Conservation (phyloP, 2,888 invertebrate species). For the Saturnia japonica region DNA sequence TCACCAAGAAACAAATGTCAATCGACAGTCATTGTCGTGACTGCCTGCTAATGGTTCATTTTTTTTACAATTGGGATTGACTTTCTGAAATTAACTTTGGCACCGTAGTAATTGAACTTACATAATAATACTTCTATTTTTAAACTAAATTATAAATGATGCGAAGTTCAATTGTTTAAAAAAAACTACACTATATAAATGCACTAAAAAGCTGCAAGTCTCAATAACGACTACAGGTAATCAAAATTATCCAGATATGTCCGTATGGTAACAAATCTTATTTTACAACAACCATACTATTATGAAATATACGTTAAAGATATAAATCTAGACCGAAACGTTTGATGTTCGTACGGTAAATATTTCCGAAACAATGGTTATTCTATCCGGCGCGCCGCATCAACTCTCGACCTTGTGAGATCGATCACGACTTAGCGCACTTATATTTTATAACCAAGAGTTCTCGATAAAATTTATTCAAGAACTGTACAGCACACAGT, state of each 20-base stretch:
- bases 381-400: slow-evolving; percentile 38
- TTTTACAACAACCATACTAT: slow-evolving; percentile 22
- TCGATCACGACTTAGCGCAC: slow-evolving; percentile 50
- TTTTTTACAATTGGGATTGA: background rate
- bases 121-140: background rate
- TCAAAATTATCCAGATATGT: background rate
- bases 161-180: background rate
- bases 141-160: background rate
- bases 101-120: background rate
- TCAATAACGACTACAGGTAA: background rate
- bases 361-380: slow-evolving; percentile 49
- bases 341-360: slow-evolving; percentile 45
- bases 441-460: slow-evolving; percentile 23
- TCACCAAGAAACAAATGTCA: background rate
- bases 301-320: slow-evolving; percentile 33
- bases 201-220: too few species aligned
- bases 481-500: background rate
- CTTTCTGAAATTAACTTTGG: background rate
- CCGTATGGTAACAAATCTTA: background rate
- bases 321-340: slow-evolving; percentile 34
- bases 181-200: too few species aligned
- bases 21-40: background rate
- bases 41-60: background rate
- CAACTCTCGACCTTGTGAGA: slow-evolving; percentile 55
- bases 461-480: slow-evolving; percentile 15